A percentile compares a stretch with the other conserved stretches of the same genome.
Conservation (phyloP, 2,888 invertebrate species). For the Chaetogeoica ovagalla region DNA sequence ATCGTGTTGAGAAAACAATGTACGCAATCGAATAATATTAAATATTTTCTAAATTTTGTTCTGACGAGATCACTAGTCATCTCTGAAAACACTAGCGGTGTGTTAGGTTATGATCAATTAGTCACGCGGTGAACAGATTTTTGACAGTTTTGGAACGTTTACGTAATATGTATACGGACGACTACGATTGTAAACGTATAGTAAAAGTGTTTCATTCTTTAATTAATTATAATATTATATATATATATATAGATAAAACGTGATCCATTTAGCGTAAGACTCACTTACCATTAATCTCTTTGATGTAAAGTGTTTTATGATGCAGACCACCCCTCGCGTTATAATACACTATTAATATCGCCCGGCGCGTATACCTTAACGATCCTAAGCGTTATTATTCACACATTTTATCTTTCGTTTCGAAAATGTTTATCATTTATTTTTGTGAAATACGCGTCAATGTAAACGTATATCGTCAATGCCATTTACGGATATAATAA, state of each 20-base stretch:
- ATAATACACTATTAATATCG: not conserved
- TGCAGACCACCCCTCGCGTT: not conserved
- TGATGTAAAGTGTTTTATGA: not conserved
- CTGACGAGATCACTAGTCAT: no score
- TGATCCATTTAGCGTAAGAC: constrained; percentile 2
- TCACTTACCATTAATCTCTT: constrained; percentile 2
- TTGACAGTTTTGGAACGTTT: not conserved
- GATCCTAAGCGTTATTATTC: not conserved
- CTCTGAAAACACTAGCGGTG: no score
- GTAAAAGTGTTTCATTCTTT: not conserved
- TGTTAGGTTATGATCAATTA: not conserved
- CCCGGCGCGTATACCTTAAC: not conserved
- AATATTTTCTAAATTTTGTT: no score
- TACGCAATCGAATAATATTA: no score
- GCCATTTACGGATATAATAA: no score
- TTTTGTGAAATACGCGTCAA: no score
- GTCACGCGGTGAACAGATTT: not conserved
- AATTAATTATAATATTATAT: not conserved
- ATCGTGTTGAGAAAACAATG: no score
- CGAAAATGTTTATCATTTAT: no score
- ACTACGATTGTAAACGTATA: not conserved
- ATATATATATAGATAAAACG: not conserved
- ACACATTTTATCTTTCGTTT: no score
- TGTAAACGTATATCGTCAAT: no score
- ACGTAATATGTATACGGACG: not conserved